Conservation (phyloP, 2,797 vertebrate genomes). For the Centropyge bicolor region DNA sequence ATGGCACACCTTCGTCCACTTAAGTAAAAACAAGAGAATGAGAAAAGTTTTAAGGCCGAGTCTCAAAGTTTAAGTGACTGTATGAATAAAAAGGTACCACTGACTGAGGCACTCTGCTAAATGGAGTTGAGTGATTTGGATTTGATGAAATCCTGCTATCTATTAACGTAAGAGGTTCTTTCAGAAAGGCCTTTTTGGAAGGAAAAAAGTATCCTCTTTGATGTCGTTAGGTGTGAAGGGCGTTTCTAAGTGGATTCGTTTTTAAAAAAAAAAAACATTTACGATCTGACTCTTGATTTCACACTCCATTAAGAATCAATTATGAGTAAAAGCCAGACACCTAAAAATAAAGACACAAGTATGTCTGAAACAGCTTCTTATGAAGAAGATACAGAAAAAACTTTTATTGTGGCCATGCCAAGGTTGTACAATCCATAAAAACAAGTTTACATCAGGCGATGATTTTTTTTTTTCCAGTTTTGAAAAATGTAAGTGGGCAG, state of each 20-base stretch:
- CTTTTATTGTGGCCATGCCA: conserved; percentile 34
- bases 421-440: conserved; percentile 22
- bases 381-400: not conserved
- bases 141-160: conserved; percentile 32
- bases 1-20: not conserved
- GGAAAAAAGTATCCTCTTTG: conserved; percentile 15
- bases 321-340: conserved; percentile 23
- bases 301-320: conserved; percentile 26
- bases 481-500: not conserved
- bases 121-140: conserved; percentile 27
- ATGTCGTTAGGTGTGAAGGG: conserved; percentile 16
- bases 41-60: not conserved
- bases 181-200: not conserved
- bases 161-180: conserved; percentile 27
- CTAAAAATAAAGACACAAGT: conserved; percentile 13
- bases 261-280: conserved; percentile 16
- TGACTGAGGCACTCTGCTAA: conserved; percentile 31
- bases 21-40: not conserved
- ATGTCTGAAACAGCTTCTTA: conserved; percentile 1
- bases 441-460: not conserved
- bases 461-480: not conserved
- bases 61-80: not conserved
- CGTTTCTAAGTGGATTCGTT: conserved; percentile 5
- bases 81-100: conserved; percentile 22
- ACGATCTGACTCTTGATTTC: conserved; percentile 2